Base-by-base conservation (phyloP, 2,797 vertebrate species). In the Malacoraja senta region DNA sequence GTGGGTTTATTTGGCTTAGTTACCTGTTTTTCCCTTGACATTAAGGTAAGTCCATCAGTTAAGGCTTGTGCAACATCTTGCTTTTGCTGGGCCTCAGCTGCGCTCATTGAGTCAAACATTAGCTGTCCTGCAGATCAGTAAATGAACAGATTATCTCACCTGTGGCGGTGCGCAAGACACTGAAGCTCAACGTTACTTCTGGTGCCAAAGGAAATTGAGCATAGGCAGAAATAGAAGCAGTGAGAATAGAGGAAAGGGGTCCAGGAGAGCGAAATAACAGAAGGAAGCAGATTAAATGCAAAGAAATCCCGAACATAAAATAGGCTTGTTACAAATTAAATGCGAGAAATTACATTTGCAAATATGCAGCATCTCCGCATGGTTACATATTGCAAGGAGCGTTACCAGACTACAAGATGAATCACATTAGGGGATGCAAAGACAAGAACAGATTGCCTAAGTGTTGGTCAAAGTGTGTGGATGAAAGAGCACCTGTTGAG, bases 61-160 rank as follows among this genome's bases (percentile, higher is more conserved):
- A 97, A 94, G 93, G 94, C 95, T 74, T 94, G 94, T 8, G 94
- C 94, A 1, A 96, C 93, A n/a, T 97, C 96, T 93, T 94, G 94
- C 78, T 96, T 95, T 26, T 95, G 92, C 65, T 95, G 94, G 1
- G 97, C 81, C 26, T 95, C 93, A 77, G 95, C 95, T 71, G 97
- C 93, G 92, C 84, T 93, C 94, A 97, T 93, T 0, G 94, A 93
- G 93, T 98, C 97, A 95, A 96, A 97, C 93, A 98, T 94, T 93
- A 97, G 96, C 93, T 96, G 95, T 93, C 97, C 98, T 98, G 94
- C 88, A 93, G 61, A 79, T 68, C 44, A 13, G 94, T 94, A 83
- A 93, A 44, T 26, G 24, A 8, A 83, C 44, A 58, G 9, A 13
- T 83, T 26, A 86, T 4, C 44, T 53, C 44, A 6, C 4, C 44